phyloP scores from a whole-genome alignment of 2,113 vertebrate species.

The Campylomormyrus tamandua region DNA sequence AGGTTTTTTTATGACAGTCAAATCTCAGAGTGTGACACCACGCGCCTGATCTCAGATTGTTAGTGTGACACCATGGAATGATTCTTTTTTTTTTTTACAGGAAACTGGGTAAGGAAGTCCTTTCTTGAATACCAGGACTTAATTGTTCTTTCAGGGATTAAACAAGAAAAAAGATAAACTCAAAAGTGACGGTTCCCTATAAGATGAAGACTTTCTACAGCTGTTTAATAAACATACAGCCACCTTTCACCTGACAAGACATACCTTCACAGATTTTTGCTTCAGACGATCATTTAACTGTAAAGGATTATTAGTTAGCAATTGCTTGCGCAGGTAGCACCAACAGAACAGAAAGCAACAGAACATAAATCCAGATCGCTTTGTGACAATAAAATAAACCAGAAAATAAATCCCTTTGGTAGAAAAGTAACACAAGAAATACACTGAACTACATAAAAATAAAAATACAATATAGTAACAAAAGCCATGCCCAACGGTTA shows the following conservation, averaged over 20 bases:
- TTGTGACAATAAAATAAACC: background rate
- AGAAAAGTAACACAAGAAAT: background rate
- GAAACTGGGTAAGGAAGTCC: background rate
- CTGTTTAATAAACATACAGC: background rate
- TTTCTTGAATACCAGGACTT: background rate
- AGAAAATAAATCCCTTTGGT: background rate
- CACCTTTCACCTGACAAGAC: background rate
- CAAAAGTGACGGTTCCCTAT: background rate
- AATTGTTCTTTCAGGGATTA: background rate
- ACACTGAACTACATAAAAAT: background rate
- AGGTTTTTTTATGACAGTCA: background rate
- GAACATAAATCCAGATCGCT: background rate
- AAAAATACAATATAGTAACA: background rate
- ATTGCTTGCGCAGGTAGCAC: background rate
- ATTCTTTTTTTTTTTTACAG: background rate
- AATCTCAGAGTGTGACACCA: background rate
- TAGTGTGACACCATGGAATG: background rate
- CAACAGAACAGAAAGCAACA: background rate
- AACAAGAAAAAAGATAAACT: background rate
- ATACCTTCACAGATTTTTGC: background rate
- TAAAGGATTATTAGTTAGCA: background rate
- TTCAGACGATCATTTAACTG: background rate
- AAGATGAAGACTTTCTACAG: background rate
- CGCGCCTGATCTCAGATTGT: background rate
- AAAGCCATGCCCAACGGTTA: background rate